phyloP scores from a whole-genome alignment of 1,140 invertebrate genomes.

The Paralvinella palmiformis region DNA sequence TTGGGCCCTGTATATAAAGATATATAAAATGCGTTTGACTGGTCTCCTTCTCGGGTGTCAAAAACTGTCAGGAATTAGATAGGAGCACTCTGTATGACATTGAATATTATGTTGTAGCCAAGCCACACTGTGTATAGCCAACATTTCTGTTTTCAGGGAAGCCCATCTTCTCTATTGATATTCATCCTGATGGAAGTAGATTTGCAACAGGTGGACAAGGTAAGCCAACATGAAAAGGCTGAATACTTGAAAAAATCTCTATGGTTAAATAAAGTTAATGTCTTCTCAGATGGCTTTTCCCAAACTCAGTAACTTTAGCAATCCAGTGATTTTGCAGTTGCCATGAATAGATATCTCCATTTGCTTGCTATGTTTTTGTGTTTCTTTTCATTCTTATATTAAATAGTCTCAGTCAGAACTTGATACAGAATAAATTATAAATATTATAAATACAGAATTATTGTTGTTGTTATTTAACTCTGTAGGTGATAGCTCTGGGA shows the following conservation, averaged over 20 bases:
- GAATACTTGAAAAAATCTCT: slow-evolving; percentile 15
- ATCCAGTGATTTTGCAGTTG: background rate
- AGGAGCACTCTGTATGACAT: no score
- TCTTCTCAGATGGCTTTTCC: background rate
- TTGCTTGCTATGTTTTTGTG: background rate
- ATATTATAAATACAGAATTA: background rate
- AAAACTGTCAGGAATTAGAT: no score
- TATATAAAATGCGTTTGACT: no score
- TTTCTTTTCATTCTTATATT: background rate
- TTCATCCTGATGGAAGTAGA: slow-evolving; percentile 81
- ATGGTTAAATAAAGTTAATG: slow-evolving; percentile 7
- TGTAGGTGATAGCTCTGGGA: slow-evolving; percentile 48
- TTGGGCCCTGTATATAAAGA: no score
- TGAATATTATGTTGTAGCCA: background rate
- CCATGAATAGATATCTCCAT: background rate
- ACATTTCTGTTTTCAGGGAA: slow-evolving; percentile 62
- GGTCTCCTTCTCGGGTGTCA: no score
- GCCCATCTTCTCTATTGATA: slow-evolving; percentile 94
- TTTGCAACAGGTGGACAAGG: slow-evolving; percentile 85
- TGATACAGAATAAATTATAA: background rate
- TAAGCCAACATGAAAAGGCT: slow-evolving; percentile 29
- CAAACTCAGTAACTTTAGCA: background rate
- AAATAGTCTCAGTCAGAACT: background rate
- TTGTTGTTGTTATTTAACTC: background rate
- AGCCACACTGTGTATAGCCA: slow-evolving; percentile 20